These are phyloP conservation scores for Heliconius charithonia DNA, from an alignment of 2,888 invertebrate genomes.

Conservation along the genomic window DNA sequence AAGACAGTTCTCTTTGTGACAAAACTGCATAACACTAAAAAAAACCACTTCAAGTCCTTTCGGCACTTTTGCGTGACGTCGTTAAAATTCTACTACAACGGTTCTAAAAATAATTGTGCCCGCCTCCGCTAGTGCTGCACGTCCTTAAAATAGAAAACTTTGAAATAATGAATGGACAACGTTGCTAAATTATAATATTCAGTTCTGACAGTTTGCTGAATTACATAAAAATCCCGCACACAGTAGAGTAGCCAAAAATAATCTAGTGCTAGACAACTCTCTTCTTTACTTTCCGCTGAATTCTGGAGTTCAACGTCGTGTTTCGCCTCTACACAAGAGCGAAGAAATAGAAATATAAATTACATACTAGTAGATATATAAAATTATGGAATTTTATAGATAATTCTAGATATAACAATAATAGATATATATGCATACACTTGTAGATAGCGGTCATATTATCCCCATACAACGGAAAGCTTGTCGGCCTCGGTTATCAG, in stretches of 20 bases:
- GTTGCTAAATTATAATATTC: background rate
- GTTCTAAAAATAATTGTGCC: constrained; percentile 35
- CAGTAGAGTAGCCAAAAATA: too few relatives aligned
- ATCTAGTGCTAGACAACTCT: accelerated
- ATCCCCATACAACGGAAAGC: constrained; percentile 17
- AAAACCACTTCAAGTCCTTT: constrained; percentile 32
- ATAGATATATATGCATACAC: background rate
- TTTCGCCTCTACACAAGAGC: too few relatives aligned
- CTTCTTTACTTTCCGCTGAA: too few relatives aligned
- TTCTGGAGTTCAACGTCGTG: too few relatives aligned
- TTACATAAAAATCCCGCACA: background rate
- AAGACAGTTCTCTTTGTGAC: constrained; percentile 33
- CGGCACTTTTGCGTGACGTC: constrained; percentile 34
- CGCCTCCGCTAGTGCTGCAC: constrained; percentile 18
- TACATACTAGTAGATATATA: background rate
- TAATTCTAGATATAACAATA: background rate
- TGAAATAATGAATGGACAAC: constrained; percentile 3
- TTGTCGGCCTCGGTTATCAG: constrained; percentile 27
- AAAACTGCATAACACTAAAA: constrained; percentile 34
- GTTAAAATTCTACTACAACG: constrained; percentile 31
- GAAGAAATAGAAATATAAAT: too few relatives aligned
- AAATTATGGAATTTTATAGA: background rate
- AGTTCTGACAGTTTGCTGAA: background rate
- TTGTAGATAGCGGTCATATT: constrained; percentile 6
- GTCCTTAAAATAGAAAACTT: constrained; percentile 16